Base-by-base conservation (phyloP, 2,888 invertebrate species). In the Eupithecia insigniata region DNA sequence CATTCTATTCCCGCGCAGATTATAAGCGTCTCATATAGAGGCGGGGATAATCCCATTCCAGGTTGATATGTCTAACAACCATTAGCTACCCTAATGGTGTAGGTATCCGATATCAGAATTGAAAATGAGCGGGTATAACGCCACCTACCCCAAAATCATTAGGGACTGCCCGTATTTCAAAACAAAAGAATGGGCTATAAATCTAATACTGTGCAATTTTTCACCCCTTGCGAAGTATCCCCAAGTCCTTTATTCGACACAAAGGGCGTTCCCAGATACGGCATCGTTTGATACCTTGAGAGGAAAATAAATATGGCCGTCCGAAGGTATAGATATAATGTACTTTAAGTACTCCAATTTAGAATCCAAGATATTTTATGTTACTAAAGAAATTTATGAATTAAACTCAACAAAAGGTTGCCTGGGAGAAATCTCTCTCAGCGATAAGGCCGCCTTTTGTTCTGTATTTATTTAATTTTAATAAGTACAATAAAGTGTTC, bases 151-250 rank as follows among this genome's bases (percentile, higher is more conserved):
- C 30, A 46, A 55, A 73, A 72, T 36, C 46, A 51, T 66, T 69
- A 39, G 67, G 67, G 70, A 70, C 71, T 71, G 73, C 67, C 74
- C 74, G 69, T 72, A 71, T 72, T 74, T 71, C 71, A 74, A 77
- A 78, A 77, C 74, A 78, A 77, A 76, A 75, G 67, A 67, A 60
- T 39, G 60, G 18, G 68, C 61, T 65, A 71, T 76, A 76, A 78
- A 78, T 78, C 76, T 76, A 78, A 76, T 73, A 70, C 72, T 51
- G 66, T 70, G 76, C 74, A 69, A 78, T 79, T 76, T 78, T 78
- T 79, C 76, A 76, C 76, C 74, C 71, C 71, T 67, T 69, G 67
- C 65, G 28, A 73, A 72, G 76, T 76, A 55, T 26, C 55, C 55
- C 55, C 22, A 55, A 55, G 75, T 78, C 73, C 73, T 77, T 78